Percentiles rank a stretch among this genome's conserved stretches.
These are phyloP conservation scores for Isaurus tuberculatus DNA, from an alignment of 92 coral and sea anemone genomes.

Conservation along the genomic window DNA sequence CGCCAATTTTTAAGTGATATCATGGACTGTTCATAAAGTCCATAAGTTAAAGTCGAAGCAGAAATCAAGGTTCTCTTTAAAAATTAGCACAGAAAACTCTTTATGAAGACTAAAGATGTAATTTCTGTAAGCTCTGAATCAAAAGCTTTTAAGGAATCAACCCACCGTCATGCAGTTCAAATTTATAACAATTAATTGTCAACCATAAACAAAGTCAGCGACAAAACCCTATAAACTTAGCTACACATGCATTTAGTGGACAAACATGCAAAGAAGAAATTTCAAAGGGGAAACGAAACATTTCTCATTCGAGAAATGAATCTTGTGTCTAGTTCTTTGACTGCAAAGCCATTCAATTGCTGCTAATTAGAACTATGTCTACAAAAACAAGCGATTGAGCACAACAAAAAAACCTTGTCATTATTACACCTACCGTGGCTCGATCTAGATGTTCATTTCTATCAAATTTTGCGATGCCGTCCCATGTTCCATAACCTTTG, in stretches of 20 bases:
- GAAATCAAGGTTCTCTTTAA: background rate
- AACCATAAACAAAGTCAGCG: background rate
- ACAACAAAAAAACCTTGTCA: slow-evolving; percentile 4
- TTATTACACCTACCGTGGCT: slow-evolving; percentile 26
- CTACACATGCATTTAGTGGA: too few relatives aligned
- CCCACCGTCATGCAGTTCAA: background rate
- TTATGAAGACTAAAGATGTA: background rate
- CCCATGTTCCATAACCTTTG: slow-evolving; percentile 97
- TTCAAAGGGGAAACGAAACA: background rate
- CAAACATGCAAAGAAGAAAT: background rate
- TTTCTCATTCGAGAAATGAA: too few relatives aligned
- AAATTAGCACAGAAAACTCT: too few relatives aligned
- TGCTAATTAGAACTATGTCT: slow-evolving; percentile 12
- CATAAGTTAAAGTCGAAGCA: background rate
- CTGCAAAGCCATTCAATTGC: slow-evolving; percentile 23
- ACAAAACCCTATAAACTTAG: too few relatives aligned
- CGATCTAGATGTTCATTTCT: slow-evolving; percentile 65
- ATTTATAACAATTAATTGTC: background rate
- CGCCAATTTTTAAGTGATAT: background rate
- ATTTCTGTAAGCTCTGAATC: background rate
- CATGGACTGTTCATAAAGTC: background rate
- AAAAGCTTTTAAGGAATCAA: background rate
- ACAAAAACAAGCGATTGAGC: slow-evolving; percentile 18
- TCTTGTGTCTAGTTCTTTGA: background rate
- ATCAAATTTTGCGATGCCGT: slow-evolving; percentile 93